phyloP scores from a whole-genome alignment of 2,797 vertebrate species.

The Myotis planiceps region DNA sequence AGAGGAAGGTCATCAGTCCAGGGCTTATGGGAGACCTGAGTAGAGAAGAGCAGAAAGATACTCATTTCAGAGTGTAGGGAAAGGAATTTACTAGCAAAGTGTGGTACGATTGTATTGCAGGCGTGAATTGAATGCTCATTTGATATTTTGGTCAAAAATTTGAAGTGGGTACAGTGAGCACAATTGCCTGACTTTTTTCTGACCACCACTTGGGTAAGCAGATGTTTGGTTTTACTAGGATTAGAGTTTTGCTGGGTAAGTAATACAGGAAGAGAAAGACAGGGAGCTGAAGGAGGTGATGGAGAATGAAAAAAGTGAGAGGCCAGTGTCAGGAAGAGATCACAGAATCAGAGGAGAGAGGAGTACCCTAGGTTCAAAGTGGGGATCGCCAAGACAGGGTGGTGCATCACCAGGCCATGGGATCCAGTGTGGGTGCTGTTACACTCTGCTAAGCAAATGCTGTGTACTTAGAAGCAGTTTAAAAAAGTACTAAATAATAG shows the following conservation, averaged over 20 bases:
- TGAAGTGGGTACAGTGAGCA: not conserved
- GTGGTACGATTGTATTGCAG: not conserved
- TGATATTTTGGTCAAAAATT: not conserved
- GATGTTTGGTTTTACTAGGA: not conserved
- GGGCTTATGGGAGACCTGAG: not conserved
- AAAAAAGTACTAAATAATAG: not conserved
- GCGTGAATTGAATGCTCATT: not conserved
- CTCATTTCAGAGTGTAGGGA: not conserved
- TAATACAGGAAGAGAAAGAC: not conserved
- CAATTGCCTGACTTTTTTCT: not conserved
- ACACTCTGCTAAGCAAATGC: not conserved
- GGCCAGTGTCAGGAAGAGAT: not conserved
- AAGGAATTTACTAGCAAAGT: not conserved
- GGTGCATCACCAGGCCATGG: rapidly evolving
- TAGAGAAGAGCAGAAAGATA: not conserved
- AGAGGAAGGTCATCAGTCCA: not conserved
- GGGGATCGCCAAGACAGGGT: not conserved
- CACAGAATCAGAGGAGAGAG: not conserved
- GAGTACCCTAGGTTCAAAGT: no score
- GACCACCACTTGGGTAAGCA: not conserved
- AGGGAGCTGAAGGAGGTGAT: not conserved
- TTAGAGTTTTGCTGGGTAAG: not conserved
- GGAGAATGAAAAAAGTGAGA: no score
- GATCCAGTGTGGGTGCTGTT: not conserved
- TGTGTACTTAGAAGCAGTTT: not conserved